Conservation (phyloP, 1,140 invertebrate species). For the Dinothrombium tinctorium region DNA sequence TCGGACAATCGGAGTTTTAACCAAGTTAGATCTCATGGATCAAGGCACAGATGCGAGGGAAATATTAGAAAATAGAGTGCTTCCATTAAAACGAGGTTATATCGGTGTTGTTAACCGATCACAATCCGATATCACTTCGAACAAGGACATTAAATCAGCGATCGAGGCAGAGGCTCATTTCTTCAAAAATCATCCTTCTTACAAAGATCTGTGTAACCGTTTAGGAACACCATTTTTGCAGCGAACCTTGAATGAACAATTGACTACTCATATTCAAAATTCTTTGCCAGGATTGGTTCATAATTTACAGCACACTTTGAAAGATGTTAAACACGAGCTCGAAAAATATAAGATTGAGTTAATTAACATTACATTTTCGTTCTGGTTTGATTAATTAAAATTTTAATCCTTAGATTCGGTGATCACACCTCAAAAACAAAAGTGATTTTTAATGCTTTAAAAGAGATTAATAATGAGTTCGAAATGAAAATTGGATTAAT, state of each 20-base stretch:
- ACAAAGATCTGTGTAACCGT: slow-evolving; percentile 78
- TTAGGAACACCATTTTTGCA: slow-evolving; percentile 94
- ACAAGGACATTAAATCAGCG: slow-evolving; percentile 59
- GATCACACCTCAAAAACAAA: slow-evolving; percentile 91
- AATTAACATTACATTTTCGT: too few species aligned
- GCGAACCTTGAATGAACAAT: slow-evolving; percentile 73
- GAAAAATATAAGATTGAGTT: slow-evolving; percentile 94
- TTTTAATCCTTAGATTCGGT: slow-evolving; percentile 95
- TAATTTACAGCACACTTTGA: slow-evolving; percentile 83
- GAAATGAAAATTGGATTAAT: slow-evolving; percentile 93
- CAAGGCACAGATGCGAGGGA: slow-evolving; percentile 96
- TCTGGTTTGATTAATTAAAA: too few species aligned
- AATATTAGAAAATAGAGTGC: slow-evolving; percentile 83
- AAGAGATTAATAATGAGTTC: slow-evolving; percentile 93
- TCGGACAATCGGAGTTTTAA: slow-evolving; percentile 90
- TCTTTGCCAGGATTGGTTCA: slow-evolving; percentile 95
- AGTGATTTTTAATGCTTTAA: slow-evolving; percentile 90
- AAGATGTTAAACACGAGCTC: slow-evolving; percentile 83
- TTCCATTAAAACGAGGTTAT: slow-evolving; percentile 92
- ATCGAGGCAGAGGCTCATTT: slow-evolving; percentile 82
- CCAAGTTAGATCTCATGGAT: slow-evolving; percentile 99
- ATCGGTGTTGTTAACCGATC: slow-evolving; percentile 96
- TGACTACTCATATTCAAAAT: slow-evolving; percentile 98
- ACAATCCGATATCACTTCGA: slow-evolving; percentile 87
- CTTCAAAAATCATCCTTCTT: slow-evolving; percentile 85